phyloP scores from a whole-genome alignment of 2,888 invertebrate species.

The Lycaena phlaeas region DNA sequence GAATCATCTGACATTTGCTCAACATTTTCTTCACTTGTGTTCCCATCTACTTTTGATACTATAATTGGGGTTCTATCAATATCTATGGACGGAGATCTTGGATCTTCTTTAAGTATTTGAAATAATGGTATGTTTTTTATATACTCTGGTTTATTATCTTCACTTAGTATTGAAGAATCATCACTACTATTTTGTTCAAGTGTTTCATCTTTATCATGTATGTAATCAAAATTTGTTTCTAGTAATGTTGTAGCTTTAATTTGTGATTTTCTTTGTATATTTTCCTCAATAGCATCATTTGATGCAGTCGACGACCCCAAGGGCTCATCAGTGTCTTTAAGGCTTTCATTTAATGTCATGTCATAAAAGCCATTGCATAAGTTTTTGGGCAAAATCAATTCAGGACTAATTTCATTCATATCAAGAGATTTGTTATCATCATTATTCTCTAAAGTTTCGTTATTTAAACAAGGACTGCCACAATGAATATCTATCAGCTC shows the following conservation, averaged over 20 bases:
- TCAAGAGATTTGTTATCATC: constrained; percentile 36
- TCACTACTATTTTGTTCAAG: constrained; percentile 30
- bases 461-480: constrained; percentile 36
- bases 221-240: constrained; percentile 76
- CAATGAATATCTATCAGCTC: constrained; percentile 18
- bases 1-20: constrained; percentile 65
- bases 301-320: constrained; percentile 56
- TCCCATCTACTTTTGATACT: constrained; percentile 36
- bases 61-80: constrained; percentile 67
- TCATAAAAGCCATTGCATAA: constrained; percentile 50
- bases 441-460: constrained; percentile 28
- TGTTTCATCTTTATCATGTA: constrained; percentile 43
- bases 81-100: constrained; percentile 58
- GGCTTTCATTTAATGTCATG: constrained; percentile 44
- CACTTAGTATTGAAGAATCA: constrained; percentile 1
- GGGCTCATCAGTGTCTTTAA: constrained; percentile 46
- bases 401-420: constrained; percentile 33
- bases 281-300: constrained; percentile 48
- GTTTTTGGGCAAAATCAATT: constrained; percentile 50
- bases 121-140: constrained; percentile 30
- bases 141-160: constrained; percentile 10
- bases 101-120: constrained; percentile 50
- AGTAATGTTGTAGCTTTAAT: constrained; percentile 58
- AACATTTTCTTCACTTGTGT: constrained; percentile 39
- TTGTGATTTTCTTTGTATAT: constrained; percentile 32